Percentiles rank a stretch among this genome's conserved stretches.
Evolutionary conservation across 1,140 invertebrate species (phyloP).

Genomic region (Gonioctena quinquepunctata): DNA sequence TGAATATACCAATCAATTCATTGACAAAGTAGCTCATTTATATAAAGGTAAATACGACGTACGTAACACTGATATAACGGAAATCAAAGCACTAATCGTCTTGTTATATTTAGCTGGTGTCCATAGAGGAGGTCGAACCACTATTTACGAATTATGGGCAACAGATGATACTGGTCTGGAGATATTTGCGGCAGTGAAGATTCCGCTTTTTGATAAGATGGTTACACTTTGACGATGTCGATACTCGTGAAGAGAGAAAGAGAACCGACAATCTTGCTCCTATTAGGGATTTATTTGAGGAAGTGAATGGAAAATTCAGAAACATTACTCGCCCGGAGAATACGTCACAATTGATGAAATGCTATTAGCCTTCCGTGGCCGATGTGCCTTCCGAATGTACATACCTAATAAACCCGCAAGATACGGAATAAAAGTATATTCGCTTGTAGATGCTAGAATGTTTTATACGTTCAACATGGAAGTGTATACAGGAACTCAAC

Average conservation of each 20-base stretch:
- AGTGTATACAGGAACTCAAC: too few species aligned
- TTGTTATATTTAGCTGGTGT: conserved; percentile 34
- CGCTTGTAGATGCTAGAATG: too few species aligned
- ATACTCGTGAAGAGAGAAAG: conserved; percentile 38
- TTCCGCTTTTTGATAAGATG: conserved; percentile 40
- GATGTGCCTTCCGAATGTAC: too few species aligned
- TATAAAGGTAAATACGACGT: conserved; percentile 3
- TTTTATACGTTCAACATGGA: too few species aligned
- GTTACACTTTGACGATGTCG: conserved; percentile 42
- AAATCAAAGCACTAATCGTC: conserved; percentile 21
- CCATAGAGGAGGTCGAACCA: conserved; percentile 29
- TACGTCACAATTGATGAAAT: too few species aligned
- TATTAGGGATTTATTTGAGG: too few species aligned
- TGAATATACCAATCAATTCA: conserved; percentile 14
- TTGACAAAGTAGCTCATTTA: background rate
- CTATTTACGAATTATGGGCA: conserved; percentile 41
- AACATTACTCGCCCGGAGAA: too few species aligned
- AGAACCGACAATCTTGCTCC: too few species aligned
- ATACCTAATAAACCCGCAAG: too few species aligned
- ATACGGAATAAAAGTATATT: too few species aligned
- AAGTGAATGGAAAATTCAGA: too few species aligned
- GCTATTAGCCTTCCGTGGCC: too few species aligned
- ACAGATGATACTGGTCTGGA: conserved; percentile 26
- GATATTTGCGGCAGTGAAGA: conserved; percentile 28
- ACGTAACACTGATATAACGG: conserved; percentile 1